Evolutionary conservation across 2,888 invertebrate species (phyloP).

Genomic region (Subacronicta megacephala): DNA sequence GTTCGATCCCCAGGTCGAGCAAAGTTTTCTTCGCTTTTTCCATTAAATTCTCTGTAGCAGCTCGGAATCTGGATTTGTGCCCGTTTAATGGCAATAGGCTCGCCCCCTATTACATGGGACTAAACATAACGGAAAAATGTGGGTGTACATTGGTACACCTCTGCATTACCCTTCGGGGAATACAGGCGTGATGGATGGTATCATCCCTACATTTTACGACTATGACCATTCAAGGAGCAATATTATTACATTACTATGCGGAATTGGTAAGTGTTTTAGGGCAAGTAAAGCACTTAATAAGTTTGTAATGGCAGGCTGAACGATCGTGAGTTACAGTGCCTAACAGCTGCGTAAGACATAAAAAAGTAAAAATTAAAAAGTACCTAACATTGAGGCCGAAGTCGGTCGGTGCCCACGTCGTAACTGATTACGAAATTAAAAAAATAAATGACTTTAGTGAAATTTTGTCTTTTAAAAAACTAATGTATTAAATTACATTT

Average conservation of each 20-base stretch:
- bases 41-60: no score
- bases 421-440: slow-evolving; percentile 23
- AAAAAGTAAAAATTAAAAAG: slow-evolving; percentile 47
- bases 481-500: slow-evolving; percentile 2
- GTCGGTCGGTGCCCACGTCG: slow-evolving; percentile 4
- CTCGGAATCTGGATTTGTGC: no score
- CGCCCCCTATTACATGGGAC: no score
- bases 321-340: slow-evolving; percentile 23
- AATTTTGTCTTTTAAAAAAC: slow-evolving; percentile 2
- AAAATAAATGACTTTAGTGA: slow-evolving; percentile 14
- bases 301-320: slow-evolving; percentile 46
- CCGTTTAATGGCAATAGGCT: no score
- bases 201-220: slow-evolving; percentile 30
- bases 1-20: no score
- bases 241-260: slow-evolving; percentile 19
- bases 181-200: no score
- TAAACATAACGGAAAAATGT: no score
- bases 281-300: slow-evolving; percentile 47
- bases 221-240: slow-evolving; percentile 13
- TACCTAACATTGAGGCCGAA: slow-evolving; percentile 16
- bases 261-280: slow-evolving; percentile 36
- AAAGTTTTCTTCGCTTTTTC: no score
- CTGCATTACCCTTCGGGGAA: no score
- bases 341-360: slow-evolving; percentile 47
- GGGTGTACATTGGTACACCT: no score